Percentiles rank a stretch among this genome's conserved stretches.
These are phyloP conservation scores for Aradus depressus DNA, from an alignment of 2,888 invertebrate species.

Conservation along the genomic window DNA sequence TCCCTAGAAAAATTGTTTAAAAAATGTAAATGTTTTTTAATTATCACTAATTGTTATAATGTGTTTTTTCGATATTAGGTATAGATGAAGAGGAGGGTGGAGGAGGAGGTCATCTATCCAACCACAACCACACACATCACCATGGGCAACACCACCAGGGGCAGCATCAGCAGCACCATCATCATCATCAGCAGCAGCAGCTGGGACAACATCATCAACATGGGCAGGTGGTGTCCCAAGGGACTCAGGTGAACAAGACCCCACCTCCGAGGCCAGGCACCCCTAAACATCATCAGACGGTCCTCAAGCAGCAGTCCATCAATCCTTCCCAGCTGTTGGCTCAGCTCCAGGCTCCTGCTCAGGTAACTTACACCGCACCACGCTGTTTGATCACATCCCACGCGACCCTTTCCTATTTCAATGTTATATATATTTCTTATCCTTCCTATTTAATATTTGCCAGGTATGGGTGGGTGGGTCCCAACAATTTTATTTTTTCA, in stretches of 20 bases:
- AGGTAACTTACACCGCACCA: no score
- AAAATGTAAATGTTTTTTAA: no score
- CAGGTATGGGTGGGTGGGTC: no score
- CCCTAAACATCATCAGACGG: constrained; percentile 22
- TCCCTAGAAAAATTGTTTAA: no score
- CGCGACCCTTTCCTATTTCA: no score
- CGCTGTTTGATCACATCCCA: no score
- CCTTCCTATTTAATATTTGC: not conserved
- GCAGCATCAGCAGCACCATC: constrained; percentile 9
- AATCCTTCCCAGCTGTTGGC: constrained; percentile 36
- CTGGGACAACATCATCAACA: constrained; percentile 1
- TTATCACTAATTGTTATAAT: no score
- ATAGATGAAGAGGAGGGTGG: constrained; percentile 59
- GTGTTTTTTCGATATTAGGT: constrained; percentile 29
- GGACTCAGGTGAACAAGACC: constrained; percentile 20
- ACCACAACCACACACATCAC: constrained; percentile 4
- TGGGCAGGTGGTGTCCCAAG: constrained; percentile 14
- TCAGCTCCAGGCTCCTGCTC: constrained; percentile 30
- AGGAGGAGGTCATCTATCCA: constrained; percentile 7
- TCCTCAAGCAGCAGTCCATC: constrained; percentile 15
- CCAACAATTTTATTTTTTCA: not conserved
- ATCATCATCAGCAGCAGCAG: constrained; percentile 8
- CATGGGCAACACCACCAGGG: not conserved
- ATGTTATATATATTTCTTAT: constrained; percentile 1
- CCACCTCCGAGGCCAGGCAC: constrained; percentile 12